Evolutionary conservation across 2,797 vertebrate species (phyloP).

Genomic region (Pseudomugil gertrudae): DNA sequence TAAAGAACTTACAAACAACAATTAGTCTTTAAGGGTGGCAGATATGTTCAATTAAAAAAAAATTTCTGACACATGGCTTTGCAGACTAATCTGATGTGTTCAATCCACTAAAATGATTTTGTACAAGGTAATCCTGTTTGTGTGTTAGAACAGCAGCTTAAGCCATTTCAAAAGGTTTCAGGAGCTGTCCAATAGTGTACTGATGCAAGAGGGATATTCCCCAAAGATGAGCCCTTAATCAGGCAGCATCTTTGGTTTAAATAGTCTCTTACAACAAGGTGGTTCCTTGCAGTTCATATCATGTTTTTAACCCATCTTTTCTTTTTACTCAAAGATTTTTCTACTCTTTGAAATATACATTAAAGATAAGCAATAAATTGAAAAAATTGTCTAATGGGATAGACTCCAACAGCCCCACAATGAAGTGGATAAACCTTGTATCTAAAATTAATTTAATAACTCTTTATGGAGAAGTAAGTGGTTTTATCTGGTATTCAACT

Average conservation of each 20-base stretch:
- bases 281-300: not conserved
- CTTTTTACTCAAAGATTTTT: not conserved
- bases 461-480: not conserved
- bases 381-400: not conserved
- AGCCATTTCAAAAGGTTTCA: slow-evolving; percentile 13
- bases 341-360: not conserved
- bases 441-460: not conserved
- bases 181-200: slow-evolving; percentile 1
- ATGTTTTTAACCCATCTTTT: not conserved
- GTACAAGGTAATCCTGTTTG: slow-evolving; percentile 9
- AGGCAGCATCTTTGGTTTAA: not conserved
- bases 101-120: slow-evolving; percentile 7
- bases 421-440: not conserved
- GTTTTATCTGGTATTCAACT: not conserved
- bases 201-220: not conserved
- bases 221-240: not conserved
- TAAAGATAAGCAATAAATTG: not conserved
- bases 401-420: not conserved
- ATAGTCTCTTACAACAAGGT: not conserved
- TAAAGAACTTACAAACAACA: slow-evolving; percentile 15
- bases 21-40: slow-evolving; percentile 14
- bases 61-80: slow-evolving; percentile 11
- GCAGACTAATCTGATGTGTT: slow-evolving; percentile 11
- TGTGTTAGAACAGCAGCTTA: slow-evolving; percentile 16
- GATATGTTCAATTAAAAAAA: slow-evolving; percentile 11